A percentile compares a stretch with the other conserved stretches of the same genome.
phyloP scores from a whole-genome alignment of 2,113 vertebrate genomes.

The Podarcis cretensis region DNA sequence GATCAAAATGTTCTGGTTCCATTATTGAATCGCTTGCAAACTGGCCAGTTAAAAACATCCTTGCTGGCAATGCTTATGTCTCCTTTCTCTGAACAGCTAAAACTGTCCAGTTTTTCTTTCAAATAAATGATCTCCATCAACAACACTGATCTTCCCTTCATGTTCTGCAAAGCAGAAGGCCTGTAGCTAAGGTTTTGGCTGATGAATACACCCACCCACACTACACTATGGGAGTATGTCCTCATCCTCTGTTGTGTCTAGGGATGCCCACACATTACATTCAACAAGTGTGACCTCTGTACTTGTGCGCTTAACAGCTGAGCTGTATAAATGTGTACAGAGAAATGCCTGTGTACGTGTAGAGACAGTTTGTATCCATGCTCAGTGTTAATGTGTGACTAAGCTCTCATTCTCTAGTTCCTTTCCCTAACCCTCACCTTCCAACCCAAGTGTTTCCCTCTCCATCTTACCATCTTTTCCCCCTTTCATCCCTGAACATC shows the following conservation, averaged over 20 bases:
- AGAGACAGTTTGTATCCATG: too few relatives aligned
- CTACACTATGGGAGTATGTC: not conserved
- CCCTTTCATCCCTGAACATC: not conserved
- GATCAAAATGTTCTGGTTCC: conserved; percentile 19
- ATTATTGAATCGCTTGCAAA: conserved; percentile 26
- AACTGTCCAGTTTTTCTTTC: conserved; percentile 32
- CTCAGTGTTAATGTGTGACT: not conserved
- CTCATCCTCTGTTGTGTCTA: not conserved
- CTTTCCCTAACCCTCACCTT: not conserved
- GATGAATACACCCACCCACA: not conserved
- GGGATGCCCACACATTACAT: too few relatives aligned
- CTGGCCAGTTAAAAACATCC: not conserved
- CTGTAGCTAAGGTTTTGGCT: not conserved
- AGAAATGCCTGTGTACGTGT: too few relatives aligned
- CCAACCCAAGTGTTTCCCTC: not conserved
- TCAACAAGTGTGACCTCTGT: too few relatives aligned
- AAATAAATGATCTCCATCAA: conserved; percentile 36
- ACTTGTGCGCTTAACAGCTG: too few relatives aligned
- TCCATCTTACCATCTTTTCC: not conserved
- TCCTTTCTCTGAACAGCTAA: conserved; percentile 39
- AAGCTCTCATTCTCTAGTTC: not conserved
- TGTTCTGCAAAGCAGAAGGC: conserved; percentile 3
- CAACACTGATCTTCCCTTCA: conserved; percentile 44
- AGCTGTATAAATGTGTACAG: too few relatives aligned
- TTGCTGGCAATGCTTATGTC: not conserved